A percentile compares a stretch with the other conserved stretches of the same genome.
phyloP scores from a whole-genome alignment of 2,797 vertebrate genomes.

The Tolypeutes matacus region DNA sequence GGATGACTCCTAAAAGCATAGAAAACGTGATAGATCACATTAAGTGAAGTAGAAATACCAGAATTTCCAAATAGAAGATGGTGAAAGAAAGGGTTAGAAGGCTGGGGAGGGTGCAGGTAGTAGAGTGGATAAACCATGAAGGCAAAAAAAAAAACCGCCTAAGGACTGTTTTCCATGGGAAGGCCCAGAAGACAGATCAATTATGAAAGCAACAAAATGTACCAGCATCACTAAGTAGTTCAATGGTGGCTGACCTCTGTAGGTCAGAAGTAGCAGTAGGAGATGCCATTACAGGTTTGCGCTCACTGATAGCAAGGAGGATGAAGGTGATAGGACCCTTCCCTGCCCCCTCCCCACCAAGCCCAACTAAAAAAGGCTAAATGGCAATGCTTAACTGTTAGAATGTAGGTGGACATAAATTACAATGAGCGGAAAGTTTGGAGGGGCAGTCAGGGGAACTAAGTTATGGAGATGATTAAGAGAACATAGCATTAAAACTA shows the following conservation, averaged over 20 bases:
- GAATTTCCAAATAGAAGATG: background rate
- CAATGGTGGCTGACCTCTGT: background rate
- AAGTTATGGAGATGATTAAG: background rate
- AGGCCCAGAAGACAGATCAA: background rate
- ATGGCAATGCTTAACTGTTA: background rate
- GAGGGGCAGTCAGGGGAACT: background rate
- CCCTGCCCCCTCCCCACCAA: background rate
- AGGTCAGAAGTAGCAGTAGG: background rate
- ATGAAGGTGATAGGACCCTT: background rate
- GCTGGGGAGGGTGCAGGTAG: too few species aligned
- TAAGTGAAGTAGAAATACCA: constrained; percentile 49
- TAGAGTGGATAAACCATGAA: background rate
- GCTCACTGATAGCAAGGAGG: background rate
- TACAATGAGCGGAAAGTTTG: background rate
- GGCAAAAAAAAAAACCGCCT: background rate
- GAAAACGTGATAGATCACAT: background rate
- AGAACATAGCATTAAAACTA: background rate
- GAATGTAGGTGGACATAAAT: background rate
- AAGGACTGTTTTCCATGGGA: background rate
- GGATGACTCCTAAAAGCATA: background rate
- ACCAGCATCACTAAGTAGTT: background rate
- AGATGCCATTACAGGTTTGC: background rate
- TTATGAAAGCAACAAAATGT: constrained; percentile 10
- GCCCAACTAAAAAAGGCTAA: background rate
- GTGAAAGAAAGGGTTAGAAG: constrained; percentile 1